Evolutionary conservation across 2,888 invertebrate genomes (phyloP).

Genomic region (Gisinianus flammeolus): DNA sequence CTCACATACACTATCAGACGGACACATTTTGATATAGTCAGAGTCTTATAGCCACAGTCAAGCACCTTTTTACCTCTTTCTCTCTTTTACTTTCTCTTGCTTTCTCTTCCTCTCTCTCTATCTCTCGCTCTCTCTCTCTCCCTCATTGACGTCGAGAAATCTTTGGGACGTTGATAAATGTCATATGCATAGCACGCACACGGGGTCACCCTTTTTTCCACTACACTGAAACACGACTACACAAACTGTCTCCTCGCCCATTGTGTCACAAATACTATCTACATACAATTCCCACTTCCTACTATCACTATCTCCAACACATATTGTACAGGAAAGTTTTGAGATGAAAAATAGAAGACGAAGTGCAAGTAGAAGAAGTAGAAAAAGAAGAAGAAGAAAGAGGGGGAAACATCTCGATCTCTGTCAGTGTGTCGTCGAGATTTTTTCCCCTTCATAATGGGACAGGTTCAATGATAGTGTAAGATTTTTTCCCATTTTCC

Average conservation of each 20-base stretch:
- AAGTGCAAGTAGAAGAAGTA: neutral
- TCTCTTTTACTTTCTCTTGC: neutral
- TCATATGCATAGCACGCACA: neutral
- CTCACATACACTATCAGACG: too few species aligned
- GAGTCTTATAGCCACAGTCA: neutral
- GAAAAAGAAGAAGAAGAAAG: neutral
- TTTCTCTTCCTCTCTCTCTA: neutral
- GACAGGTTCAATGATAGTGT: neutral
- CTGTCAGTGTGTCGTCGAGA: neutral
- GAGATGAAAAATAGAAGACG: too few species aligned
- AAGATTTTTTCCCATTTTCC: neutral
- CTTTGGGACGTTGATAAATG: conserved; percentile 1
- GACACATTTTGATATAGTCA: too few species aligned
- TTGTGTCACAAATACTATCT: too few species aligned
- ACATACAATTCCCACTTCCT: neutral
- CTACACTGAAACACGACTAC: too few species aligned
- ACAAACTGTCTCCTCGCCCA: too few species aligned
- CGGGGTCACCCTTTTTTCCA: neutral
- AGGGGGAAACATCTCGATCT: neutral
- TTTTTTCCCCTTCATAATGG: neutral
- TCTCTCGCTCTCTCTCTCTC: neutral
- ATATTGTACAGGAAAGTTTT: neutral
- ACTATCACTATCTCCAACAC: neutral
- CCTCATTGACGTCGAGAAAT: conserved; percentile 10
- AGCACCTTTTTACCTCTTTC: neutral